phyloP scores from a whole-genome alignment of 2,797 vertebrate species.

The Alca torda region DNA sequence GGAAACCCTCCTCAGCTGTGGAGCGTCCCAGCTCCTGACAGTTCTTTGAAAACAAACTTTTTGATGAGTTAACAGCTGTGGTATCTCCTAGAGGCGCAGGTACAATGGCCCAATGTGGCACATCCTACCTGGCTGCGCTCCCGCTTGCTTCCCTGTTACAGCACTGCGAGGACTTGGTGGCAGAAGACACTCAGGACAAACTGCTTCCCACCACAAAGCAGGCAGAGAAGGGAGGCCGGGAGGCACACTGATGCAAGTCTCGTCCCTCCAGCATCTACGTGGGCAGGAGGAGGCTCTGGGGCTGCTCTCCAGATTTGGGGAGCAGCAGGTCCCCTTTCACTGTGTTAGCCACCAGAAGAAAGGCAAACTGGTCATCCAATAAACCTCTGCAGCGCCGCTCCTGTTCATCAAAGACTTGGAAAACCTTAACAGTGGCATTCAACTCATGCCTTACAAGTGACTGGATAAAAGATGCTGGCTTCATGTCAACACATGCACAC shows the following conservation, averaged over 20 bases:
- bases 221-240: neutral
- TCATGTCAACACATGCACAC: neutral
- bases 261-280: rapidly evolving
- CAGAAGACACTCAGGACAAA: neutral
- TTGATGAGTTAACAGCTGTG: neutral
- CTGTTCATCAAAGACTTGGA: neutral
- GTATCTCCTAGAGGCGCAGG: neutral
- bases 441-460: neutral
- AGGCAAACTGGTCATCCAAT: neutral
- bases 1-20: neutral
- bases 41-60: neutral
- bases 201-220: neutral
- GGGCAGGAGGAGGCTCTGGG: neutral
- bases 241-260: neutral
- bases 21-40: neutral
- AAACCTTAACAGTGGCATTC: neutral
- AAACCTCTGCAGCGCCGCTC: neutral
- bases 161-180: neutral
- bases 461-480: neutral
- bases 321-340: neutral
- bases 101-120: rapidly evolving
- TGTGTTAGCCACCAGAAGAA: neutral
- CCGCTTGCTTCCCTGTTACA: rapidly evolving
- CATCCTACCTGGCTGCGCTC: neutral
- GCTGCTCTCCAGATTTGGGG: neutral